Evolutionary conservation across 2,888 invertebrate species (phyloP).

Genomic region (Doris montereyensis): DNA sequence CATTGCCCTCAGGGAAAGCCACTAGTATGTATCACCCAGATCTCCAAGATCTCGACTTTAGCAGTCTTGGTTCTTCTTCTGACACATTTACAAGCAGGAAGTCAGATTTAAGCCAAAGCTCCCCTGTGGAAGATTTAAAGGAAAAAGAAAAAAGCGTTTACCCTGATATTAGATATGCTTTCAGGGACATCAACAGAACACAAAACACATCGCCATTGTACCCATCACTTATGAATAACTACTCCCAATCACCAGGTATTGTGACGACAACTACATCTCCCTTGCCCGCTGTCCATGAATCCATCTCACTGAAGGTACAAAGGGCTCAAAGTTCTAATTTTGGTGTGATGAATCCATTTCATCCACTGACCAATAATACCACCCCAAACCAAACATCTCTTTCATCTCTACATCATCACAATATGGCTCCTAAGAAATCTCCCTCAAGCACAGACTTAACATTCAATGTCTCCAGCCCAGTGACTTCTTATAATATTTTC

Average conservation of each 20-base stretch:
- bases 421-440: too few species aligned
- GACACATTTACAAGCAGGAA: background rate
- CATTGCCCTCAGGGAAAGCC: constrained; percentile 25
- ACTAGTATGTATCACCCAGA: constrained; percentile 50
- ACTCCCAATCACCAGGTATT: background rate
- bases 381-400: too few species aligned
- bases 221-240: background rate
- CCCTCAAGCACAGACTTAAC: too few species aligned
- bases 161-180: constrained; percentile 63
- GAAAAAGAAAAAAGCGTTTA: constrained; percentile 47
- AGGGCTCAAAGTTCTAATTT: too few species aligned
- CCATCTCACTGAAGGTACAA: too few species aligned
- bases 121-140: constrained; percentile 46
- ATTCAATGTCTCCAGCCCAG: too few species aligned
- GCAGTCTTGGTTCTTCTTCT: background rate
- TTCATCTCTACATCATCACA: too few species aligned
- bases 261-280: background rate
- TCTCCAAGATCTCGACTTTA: constrained; percentile 60
- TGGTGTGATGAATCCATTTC: too few species aligned
- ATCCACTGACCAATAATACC: too few species aligned
- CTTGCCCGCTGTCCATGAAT: too few species aligned
- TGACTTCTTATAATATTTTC: too few species aligned
- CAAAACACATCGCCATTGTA: background rate
- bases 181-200: constrained; percentile 48
- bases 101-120: constrained; percentile 16